Conservation (phyloP, 2,797 vertebrate species). For the Champsocephalus esox region DNA sequence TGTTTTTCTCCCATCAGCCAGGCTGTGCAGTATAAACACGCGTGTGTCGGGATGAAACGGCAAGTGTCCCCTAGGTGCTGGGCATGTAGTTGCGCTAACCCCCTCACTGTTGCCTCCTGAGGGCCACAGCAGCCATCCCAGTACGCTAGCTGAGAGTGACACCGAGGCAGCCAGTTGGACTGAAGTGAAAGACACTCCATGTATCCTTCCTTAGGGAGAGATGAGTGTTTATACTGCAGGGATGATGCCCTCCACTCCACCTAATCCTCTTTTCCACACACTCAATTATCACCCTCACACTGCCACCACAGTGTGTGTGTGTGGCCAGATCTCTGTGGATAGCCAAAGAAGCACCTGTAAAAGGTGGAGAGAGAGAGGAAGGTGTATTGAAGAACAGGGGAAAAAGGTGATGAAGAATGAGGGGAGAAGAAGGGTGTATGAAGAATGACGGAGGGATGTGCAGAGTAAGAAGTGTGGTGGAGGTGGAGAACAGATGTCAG, state of each 20-base stretch:
- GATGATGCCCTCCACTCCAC: slow-evolving; percentile 77
- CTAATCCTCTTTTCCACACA: slow-evolving; percentile 79
- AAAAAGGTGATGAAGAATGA: slow-evolving; percentile 16
- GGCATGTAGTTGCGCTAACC: slow-evolving; percentile 60
- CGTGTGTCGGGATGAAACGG: slow-evolving; percentile 75
- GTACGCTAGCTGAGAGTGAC: slow-evolving; percentile 68
- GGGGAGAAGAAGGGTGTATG: slow-evolving; percentile 22
- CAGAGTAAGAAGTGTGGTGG: slow-evolving; percentile 46
- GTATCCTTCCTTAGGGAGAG: slow-evolving; percentile 73
- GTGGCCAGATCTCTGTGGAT: slow-evolving; percentile 66
- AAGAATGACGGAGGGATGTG: slow-evolving; percentile 46
- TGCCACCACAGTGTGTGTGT: slow-evolving; percentile 38
- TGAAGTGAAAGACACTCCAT: slow-evolving; percentile 68
- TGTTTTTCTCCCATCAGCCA: slow-evolving; percentile 68
- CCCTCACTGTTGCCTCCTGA: slow-evolving; percentile 60
- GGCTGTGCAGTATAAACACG: slow-evolving; percentile 78
- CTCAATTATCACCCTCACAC: slow-evolving; percentile 79
- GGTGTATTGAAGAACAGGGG: slow-evolving; percentile 18
- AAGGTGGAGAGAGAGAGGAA: slow-evolving; percentile 34
- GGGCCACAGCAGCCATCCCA: slow-evolving; percentile 66
- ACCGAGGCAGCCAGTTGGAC: slow-evolving; percentile 60
- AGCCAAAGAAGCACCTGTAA: slow-evolving; percentile 41
- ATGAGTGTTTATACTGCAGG: slow-evolving; percentile 74
- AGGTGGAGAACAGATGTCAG: slow-evolving; percentile 72
- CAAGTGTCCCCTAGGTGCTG: slow-evolving; percentile 66